Evolutionary conservation across 2,113 vertebrate species (phyloP).

Genomic region (Ramphastos sulfuratus): DNA sequence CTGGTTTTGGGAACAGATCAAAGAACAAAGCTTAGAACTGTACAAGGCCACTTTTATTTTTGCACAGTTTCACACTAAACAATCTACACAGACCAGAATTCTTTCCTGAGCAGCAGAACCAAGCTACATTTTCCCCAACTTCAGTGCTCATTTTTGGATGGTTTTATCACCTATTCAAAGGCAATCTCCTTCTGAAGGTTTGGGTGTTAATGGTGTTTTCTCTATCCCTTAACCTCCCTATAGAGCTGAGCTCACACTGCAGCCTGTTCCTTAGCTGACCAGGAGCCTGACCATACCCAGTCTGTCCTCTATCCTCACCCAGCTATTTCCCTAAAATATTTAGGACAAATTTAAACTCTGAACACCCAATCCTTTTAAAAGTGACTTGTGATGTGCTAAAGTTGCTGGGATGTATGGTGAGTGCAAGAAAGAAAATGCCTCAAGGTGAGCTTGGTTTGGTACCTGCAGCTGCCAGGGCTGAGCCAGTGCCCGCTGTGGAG

Average conservation of each 20-base stretch:
- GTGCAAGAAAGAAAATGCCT: background rate
- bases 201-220: background rate
- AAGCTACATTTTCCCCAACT: background rate
- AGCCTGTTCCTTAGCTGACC: background rate
- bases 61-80: background rate
- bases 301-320: background rate
- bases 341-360: background rate
- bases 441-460: too few species aligned
- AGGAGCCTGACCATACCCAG: fast-evolving
- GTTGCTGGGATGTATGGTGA: background rate
- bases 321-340: background rate
- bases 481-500: too few species aligned
- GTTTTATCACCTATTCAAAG: background rate
- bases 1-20: background rate
- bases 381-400: fast-evolving
- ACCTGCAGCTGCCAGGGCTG: too few species aligned
- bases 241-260: background rate
- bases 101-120: background rate
- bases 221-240: background rate
- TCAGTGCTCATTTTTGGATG: background rate
- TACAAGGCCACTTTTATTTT: background rate
- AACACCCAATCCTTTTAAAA: background rate
- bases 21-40: background rate
- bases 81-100: background rate
- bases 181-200: background rate